These are phyloP conservation scores for Zonotrichia albicollis DNA, from an alignment of 2,797 vertebrate genomes.

Conservation along the genomic window DNA sequence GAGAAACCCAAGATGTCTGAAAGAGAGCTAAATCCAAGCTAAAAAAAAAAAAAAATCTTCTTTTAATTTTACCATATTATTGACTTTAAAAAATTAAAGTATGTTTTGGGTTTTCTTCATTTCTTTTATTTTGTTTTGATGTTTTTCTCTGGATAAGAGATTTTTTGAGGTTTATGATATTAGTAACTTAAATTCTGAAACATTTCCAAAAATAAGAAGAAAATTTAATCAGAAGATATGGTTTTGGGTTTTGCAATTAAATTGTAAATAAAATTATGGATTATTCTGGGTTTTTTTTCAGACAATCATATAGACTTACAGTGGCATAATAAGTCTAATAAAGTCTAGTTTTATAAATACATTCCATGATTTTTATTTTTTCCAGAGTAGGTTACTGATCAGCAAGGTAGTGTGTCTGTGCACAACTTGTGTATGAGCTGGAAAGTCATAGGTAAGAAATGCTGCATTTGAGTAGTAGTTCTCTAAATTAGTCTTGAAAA, in stretches of 20 bases:
- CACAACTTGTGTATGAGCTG: background rate
- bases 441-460: background rate
- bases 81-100: background rate
- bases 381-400: background rate
- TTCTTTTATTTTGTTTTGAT: background rate
- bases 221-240: fast-evolving
- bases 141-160: background rate
- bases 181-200: background rate
- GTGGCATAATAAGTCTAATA: background rate
- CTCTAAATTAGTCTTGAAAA: background rate
- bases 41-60: background rate
- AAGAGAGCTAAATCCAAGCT: background rate
- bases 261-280: background rate
- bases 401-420: background rate
- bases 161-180: fast-evolving
- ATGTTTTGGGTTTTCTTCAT: fast-evolving
- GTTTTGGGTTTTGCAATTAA: background rate
- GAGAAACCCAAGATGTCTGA: background rate
- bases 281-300: background rate
- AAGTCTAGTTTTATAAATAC: background rate
- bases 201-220: background rate
- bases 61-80: background rate
- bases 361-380: background rate
- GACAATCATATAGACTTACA: background rate
- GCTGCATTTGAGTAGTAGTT: background rate